Conservation (phyloP, 2,113 vertebrate genomes). For the Corythornis vintsioides region DNA sequence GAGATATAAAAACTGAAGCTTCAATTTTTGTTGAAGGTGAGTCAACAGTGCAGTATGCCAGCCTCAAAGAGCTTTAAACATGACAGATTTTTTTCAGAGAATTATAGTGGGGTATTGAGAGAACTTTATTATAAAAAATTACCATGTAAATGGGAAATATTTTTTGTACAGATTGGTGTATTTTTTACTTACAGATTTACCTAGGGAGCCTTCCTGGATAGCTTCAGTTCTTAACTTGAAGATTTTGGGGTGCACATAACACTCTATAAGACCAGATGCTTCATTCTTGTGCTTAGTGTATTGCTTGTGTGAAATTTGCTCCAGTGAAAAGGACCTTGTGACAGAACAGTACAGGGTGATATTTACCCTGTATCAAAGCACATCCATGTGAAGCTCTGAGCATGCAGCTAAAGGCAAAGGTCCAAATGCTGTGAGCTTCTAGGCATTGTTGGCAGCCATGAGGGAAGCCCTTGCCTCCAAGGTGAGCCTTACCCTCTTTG, state of each 20-base stretch:
- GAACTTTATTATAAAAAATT: neutral
- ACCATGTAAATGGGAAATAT: neutral
- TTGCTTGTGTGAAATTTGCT: neutral
- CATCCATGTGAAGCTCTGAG: neutral
- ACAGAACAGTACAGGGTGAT: neutral
- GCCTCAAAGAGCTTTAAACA: neutral
- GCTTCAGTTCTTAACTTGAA: neutral
- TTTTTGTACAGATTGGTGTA: neutral
- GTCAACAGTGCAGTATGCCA: neutral
- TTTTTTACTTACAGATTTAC: neutral
- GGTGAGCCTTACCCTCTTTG: neutral
- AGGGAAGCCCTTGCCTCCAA: neutral
- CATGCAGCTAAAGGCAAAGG: neutral
- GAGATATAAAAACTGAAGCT: slow-evolving; percentile 67
- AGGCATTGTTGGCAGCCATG: neutral
- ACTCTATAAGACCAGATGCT: neutral
- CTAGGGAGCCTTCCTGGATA: neutral
- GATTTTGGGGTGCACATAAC: neutral
- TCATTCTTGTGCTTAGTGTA: neutral
- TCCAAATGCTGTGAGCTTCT: neutral
- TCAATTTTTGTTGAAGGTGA: slow-evolving; percentile 69
- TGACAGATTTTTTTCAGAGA: neutral
- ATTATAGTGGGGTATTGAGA: neutral
- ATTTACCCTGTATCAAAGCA: neutral
- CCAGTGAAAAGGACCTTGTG: neutral